These are phyloP conservation scores for Pasiphila rectangulata DNA, from an alignment of 2,888 invertebrate genomes.

Conservation along the genomic window DNA sequence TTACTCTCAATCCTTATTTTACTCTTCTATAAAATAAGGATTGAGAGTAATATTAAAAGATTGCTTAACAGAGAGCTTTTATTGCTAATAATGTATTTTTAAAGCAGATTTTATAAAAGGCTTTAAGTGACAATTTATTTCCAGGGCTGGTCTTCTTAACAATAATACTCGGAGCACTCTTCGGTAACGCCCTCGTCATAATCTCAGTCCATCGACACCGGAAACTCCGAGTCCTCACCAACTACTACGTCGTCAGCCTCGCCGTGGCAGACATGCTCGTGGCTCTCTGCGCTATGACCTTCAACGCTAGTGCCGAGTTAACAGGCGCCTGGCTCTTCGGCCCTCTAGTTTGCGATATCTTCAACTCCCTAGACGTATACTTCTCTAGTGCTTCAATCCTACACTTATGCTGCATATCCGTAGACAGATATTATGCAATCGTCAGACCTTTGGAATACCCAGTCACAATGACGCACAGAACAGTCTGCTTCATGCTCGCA, in stretches of 20 bases:
- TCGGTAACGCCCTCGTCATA: constrained; percentile 96
- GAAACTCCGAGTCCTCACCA: constrained; percentile 92
- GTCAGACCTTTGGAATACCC: constrained; percentile 96
- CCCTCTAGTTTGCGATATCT: constrained; percentile 94
- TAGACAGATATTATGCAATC: constrained; percentile 95
- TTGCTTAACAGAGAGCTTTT: no score
- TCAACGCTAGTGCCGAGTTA: constrained; percentile 93
- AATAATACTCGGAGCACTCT: constrained; percentile 93
- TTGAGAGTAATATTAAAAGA: no score
- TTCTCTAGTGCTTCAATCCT: constrained; percentile 95
- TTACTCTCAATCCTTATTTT: no score
- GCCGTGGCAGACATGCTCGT: constrained; percentile 97
- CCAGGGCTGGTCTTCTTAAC: constrained; percentile 86
- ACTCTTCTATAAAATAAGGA: no score
- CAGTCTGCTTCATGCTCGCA: constrained; percentile 90
- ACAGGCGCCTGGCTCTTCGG: constrained; percentile 95
- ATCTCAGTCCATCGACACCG: constrained; percentile 90
- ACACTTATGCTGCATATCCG: constrained; percentile 96
- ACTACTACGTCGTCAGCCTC: constrained; percentile 96
- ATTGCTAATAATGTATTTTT: no score
- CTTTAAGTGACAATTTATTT: no score
- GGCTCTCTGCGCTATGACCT: constrained; percentile 95
- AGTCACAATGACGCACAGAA: constrained; percentile 92
- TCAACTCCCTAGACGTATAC: constrained; percentile 96
- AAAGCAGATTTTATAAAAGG: no score